Conservation (phyloP, 2,888 invertebrate species). For the Meta bourneti region DNA sequence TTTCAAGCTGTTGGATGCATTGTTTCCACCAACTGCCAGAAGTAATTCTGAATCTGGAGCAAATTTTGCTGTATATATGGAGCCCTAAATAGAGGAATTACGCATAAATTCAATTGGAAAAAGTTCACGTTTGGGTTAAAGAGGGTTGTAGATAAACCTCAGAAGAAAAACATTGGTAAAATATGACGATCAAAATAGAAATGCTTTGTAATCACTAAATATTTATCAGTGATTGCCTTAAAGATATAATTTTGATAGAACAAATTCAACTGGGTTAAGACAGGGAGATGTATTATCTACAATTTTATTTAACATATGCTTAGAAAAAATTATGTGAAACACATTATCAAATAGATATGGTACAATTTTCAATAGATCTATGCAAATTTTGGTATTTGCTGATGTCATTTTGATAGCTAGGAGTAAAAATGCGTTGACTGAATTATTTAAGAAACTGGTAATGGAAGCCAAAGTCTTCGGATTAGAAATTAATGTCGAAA, state of each 20-base stretch:
- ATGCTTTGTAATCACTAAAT: neutral
- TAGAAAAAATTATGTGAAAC: too few species aligned
- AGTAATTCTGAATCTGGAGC: slow-evolving; percentile 91
- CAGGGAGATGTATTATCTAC: too few species aligned
- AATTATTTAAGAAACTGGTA: too few species aligned
- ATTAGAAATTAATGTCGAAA: too few species aligned
- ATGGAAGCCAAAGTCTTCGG: too few species aligned
- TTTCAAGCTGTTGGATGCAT: slow-evolving; percentile 88
- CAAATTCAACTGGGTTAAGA: too few species aligned
- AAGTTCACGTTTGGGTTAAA: neutral
- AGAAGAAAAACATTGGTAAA: neutral
- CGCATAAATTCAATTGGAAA: neutral
- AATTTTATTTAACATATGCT: too few species aligned
- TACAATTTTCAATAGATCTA: too few species aligned
- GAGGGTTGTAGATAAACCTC: neutral
- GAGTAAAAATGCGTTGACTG: too few species aligned
- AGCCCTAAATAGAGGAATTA: slow-evolving; percentile 80
- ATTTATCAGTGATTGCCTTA: neutral
- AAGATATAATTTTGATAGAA: neutral
- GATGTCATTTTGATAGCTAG: too few species aligned
- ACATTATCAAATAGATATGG: too few species aligned
- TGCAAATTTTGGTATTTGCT: too few species aligned
- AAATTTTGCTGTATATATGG: slow-evolving; percentile 86
- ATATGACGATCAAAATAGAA: neutral
- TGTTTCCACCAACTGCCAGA: slow-evolving; percentile 92